A percentile compares a stretch with the other conserved stretches of the same genome.
Evolutionary conservation across 2,113 vertebrate genomes (phyloP).

Genomic region (Reinhardtius hippoglossoides): DNA sequence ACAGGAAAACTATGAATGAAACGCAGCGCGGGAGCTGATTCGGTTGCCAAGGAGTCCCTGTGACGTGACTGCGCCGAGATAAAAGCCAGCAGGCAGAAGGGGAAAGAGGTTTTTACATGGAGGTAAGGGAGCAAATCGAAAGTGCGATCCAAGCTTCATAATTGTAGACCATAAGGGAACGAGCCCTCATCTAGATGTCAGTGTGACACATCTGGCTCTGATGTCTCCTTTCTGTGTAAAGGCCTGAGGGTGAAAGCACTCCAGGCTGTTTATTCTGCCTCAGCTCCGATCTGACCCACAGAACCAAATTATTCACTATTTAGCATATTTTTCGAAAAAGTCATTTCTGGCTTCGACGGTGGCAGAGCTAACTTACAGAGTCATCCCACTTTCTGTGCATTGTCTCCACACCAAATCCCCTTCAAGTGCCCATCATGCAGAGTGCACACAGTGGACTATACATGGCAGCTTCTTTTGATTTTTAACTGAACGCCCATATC

Average conservation of each 20-base stretch:
- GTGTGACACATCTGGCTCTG: conserved; percentile 29
- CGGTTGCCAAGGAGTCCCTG: conserved; percentile 67
- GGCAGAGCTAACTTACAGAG: too few relatives aligned
- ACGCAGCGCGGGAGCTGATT: conserved; percentile 45
- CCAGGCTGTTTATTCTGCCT: conserved; percentile 6
- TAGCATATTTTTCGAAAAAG: background rate
- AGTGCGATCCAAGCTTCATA: conserved; percentile 31
- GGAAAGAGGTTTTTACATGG: conserved; percentile 37
- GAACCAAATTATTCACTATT: background rate
- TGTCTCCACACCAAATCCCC: too few relatives aligned
- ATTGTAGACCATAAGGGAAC: background rate
- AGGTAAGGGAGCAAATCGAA: conserved; percentile 28
- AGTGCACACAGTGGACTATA: too few relatives aligned
- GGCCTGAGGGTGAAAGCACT: conserved; percentile 26
- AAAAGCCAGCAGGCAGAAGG: conserved; percentile 26
- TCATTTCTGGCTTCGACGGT: too few relatives aligned
- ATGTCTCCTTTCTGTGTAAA: conserved; percentile 8
- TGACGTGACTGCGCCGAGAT: conserved; percentile 46
- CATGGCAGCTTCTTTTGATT: too few relatives aligned
- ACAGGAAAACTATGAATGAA: conserved; percentile 76
- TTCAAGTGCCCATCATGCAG: too few relatives aligned
- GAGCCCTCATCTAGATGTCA: conserved; percentile 30
- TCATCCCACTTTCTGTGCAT: too few relatives aligned
- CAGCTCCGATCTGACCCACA: background rate
- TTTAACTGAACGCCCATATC: background rate